These are phyloP conservation scores for Turritopsis rubra DNA, from an alignment of 30 jellyfish, hydroid and myxozoan species.

Conservation along the genomic window DNA sequence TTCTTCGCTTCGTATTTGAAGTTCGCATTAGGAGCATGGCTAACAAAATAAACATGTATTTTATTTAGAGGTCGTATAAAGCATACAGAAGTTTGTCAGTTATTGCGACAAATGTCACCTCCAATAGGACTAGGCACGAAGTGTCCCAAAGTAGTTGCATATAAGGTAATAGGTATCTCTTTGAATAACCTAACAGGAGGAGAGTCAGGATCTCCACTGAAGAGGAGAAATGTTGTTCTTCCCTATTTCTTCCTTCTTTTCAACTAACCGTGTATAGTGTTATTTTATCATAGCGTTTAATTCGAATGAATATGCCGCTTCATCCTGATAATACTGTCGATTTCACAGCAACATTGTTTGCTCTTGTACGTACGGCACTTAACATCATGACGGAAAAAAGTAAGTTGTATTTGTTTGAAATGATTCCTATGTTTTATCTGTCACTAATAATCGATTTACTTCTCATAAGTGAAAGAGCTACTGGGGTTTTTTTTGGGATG, in stretches of 20 bases:
- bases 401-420: background rate
- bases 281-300: conserved; percentile 51
- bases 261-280: background rate
- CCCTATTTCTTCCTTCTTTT: background rate
- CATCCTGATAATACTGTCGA: conserved; percentile 99
- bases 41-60: no score
- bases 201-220: no score
- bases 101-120: conserved; percentile 97
- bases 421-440: background rate
- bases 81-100: conserved; percentile 97
- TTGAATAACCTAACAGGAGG: no score
- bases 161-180: conserved; percentile 40
- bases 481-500: background rate
- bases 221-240: background rate
- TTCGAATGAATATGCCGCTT: conserved; percentile 94
- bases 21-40: no score
- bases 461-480: background rate
- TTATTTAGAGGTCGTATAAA: conserved; percentile 80
- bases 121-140: conserved; percentile 98
- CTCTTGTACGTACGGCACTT: conserved; percentile 94
- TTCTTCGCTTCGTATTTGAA: no score
- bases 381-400: conserved; percentile 97
- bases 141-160: conserved; percentile 98
- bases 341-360: conserved; percentile 95
- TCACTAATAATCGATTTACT: background rate